Percentiles rank a stretch among this genome's conserved stretches.
Evolutionary conservation across 2,888 invertebrate genomes (phyloP).

Genomic region (Plagiodera versicolora): DNA sequence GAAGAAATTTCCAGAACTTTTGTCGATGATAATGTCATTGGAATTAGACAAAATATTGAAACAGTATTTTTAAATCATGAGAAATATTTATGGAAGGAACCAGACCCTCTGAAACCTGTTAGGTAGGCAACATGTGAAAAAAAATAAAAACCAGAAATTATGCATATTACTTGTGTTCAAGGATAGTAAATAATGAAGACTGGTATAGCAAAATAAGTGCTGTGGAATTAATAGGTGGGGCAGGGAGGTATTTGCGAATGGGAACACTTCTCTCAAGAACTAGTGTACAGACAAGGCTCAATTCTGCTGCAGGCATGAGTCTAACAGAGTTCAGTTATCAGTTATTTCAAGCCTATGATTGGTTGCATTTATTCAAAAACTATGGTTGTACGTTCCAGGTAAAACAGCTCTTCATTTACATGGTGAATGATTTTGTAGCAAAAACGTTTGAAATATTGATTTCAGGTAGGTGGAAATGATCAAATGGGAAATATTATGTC

Average conservation of each 20-base stretch:
- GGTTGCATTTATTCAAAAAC: conserved; percentile 77
- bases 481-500: conserved; percentile 96
- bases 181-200: conserved; percentile 83
- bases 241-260: conserved; percentile 85
- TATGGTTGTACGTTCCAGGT: conserved; percentile 85
- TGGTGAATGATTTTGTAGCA: background rate
- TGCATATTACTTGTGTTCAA: conserved; percentile 47
- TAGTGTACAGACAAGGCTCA: conserved; percentile 74
- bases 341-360: conserved; percentile 94
- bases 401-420: conserved; percentile 31
- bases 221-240: conserved; percentile 76
- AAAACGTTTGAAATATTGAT: too few species aligned
- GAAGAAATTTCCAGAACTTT: conserved; percentile 62
- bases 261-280: conserved; percentile 83
- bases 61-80: conserved; percentile 83
- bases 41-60: conserved; percentile 71
- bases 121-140: too few species aligned
- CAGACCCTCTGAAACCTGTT: conserved; percentile 59
- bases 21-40: conserved; percentile 68
- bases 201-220: conserved; percentile 83
- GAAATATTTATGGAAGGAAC: conserved; percentile 71
- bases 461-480: conserved; percentile 90
- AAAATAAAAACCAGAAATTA: too few species aligned
- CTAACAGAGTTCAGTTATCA: conserved; percentile 97
- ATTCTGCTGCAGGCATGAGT: conserved; percentile 83